These are phyloP conservation scores for Ascaphus truei DNA, from an alignment of 2,113 vertebrate species.

Conservation along the genomic window DNA sequence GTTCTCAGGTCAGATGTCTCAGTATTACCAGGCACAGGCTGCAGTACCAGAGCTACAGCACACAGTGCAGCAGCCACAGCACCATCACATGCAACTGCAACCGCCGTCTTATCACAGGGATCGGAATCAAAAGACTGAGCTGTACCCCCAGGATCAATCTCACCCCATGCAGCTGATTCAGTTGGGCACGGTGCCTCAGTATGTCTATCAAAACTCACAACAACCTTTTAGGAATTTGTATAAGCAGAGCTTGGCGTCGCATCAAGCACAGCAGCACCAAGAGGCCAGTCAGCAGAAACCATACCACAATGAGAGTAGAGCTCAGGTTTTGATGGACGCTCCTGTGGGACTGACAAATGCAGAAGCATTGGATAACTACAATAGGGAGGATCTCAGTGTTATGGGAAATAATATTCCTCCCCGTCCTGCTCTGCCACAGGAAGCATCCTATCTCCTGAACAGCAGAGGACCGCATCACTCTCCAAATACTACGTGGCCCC, in stretches of 20 bases:
- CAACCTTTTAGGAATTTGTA: conserved; percentile 65
- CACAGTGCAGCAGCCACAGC: conserved; percentile 24
- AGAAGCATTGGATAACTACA: conserved; percentile 44
- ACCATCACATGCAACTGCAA: conserved; percentile 53
- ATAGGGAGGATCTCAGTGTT: conserved; percentile 50
- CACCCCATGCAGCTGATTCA: conserved; percentile 70
- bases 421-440: conserved; percentile 53
- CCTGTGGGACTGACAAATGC: conserved; percentile 54
- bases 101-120: conserved; percentile 65
- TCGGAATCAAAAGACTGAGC: conserved; percentile 52
- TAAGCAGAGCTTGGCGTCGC: conserved; percentile 59
- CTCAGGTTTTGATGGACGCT: conserved; percentile 50
- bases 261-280: conserved; percentile 49
- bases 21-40: conserved; percentile 68
- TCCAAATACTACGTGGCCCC: conserved; percentile 58
- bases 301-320: conserved; percentile 52
- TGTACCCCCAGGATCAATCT: conserved; percentile 62
- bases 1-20: conserved; percentile 61
- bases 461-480: conserved; percentile 58
- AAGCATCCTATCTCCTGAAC: conserved; percentile 52
- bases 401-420: conserved; percentile 47
- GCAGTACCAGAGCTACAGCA: conserved; percentile 61
- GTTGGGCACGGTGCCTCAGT: conserved; percentile 65
- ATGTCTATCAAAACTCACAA: conserved; percentile 70
- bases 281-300: conserved; percentile 56